These are phyloP conservation scores for Sussaba pulchella DNA, from an alignment of 2,888 invertebrate species.

Conservation along the genomic window DNA sequence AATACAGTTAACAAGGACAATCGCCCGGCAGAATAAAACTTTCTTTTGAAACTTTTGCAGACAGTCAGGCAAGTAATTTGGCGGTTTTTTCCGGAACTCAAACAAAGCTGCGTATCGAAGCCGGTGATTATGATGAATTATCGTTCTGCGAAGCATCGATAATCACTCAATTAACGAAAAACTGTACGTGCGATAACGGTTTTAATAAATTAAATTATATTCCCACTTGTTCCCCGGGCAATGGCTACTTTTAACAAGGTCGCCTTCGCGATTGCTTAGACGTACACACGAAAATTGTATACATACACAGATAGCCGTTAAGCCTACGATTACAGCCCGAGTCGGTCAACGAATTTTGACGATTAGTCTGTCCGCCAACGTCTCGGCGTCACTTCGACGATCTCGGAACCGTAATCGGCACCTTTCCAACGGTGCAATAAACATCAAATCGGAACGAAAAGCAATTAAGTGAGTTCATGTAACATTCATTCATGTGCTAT, in stretches of 20 bases:
- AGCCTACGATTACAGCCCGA: not conserved
- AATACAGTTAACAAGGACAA: not conserved
- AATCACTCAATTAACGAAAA: too few species aligned
- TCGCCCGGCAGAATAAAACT: not conserved
- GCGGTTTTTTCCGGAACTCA: too few species aligned
- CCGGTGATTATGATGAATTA: not conserved
- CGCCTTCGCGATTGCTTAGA: not conserved
- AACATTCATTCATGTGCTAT: not conserved
- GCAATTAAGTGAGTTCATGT: not conserved
- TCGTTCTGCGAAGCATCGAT: too few species aligned
- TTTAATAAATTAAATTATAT: constrained; percentile 18
- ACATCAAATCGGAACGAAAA: not conserved
- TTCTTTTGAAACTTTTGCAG: not conserved
- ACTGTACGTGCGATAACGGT: not conserved
- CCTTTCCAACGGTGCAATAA: not conserved
- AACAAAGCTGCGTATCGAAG: too few species aligned
- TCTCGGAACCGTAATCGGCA: not conserved
- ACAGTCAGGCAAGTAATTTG: not conserved
- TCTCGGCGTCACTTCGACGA: constrained; percentile 62
- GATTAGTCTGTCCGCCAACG: constrained; percentile 61
- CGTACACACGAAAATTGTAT: constrained; percentile 11
- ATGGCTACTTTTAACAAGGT: constrained; percentile 10
- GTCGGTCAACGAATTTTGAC: constrained; percentile 19
- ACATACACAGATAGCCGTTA: not conserved
- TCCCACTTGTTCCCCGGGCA: not conserved